phyloP scores from a whole-genome alignment of 2,113 vertebrate genomes.

The Lichenostomus cassidix region DNA sequence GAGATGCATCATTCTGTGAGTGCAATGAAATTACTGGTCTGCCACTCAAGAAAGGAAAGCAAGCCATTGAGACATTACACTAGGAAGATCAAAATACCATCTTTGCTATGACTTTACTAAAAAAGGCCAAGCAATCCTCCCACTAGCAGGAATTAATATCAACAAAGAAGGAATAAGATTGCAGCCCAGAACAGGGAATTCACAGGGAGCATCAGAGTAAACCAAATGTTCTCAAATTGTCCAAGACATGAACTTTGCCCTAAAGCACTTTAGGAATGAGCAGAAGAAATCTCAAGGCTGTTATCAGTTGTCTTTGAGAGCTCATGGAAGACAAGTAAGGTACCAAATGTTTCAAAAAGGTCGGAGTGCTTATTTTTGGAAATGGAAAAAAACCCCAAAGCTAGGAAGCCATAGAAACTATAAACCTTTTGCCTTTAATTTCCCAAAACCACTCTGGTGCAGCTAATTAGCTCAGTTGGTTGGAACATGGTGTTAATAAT shows the following conservation, averaged over 20 bases:
- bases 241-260: not conserved
- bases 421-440: not conserved
- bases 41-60: not conserved
- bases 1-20: not conserved
- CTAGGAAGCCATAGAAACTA: not conserved
- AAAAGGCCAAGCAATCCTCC: not conserved
- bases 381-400: not conserved
- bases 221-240: not conserved
- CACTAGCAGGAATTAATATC: not conserved
- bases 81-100: not conserved
- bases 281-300: not conserved
- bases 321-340: not conserved
- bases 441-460: not conserved
- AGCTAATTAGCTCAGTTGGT: not conserved
- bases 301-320: not conserved
- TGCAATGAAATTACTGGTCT: not conserved
- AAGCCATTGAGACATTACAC: not conserved
- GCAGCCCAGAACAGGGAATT: not conserved
- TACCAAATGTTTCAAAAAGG: not conserved
- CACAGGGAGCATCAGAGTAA: not conserved
- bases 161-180: not conserved
- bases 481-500: not conserved
- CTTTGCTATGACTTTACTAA: not conserved
- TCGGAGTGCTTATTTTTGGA: not conserved
- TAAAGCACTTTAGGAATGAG: constrained; percentile 18